Conservation (phyloP, 2,797 vertebrate genomes). For the Potorous gilbertii region DNA sequence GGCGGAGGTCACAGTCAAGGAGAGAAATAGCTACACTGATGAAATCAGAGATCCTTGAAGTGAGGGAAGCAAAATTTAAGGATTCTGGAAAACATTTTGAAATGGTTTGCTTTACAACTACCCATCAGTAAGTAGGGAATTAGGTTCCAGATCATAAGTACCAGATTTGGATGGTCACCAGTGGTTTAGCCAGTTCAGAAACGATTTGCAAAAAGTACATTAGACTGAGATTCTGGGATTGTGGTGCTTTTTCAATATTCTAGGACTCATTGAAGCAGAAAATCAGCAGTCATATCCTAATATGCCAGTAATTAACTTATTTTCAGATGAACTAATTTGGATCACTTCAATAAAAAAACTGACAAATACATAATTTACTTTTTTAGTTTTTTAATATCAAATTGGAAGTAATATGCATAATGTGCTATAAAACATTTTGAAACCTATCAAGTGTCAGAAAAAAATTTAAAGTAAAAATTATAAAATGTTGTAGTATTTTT, state of each 20-base stretch:
- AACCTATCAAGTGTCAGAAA: conserved; percentile 19
- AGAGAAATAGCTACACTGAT: not conserved
- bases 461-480: conserved; percentile 11
- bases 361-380: conserved; percentile 9
- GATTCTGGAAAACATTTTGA: not conserved
- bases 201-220: not conserved
- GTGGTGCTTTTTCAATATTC: not conserved
- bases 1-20: not conserved
- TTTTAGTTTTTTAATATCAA: not conserved
- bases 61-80: not conserved
- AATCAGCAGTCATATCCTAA: not conserved
- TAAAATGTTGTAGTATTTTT: not conserved
- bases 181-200: not conserved
- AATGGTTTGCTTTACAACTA: not conserved
- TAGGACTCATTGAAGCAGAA: not conserved
- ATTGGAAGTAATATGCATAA: conserved; percentile 4
- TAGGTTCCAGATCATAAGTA: not conserved
- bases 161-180: conserved; percentile 6
- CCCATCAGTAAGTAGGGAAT: not conserved
- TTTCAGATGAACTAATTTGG: conserved; percentile 19
- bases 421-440: conserved; percentile 10
- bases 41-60: not conserved
- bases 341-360: conserved; percentile 17
- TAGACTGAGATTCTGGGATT: not conserved
- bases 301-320: not conserved